phyloP scores from a whole-genome alignment of 2,888 invertebrate genomes.

The Hofmannophila pseudospretella region DNA sequence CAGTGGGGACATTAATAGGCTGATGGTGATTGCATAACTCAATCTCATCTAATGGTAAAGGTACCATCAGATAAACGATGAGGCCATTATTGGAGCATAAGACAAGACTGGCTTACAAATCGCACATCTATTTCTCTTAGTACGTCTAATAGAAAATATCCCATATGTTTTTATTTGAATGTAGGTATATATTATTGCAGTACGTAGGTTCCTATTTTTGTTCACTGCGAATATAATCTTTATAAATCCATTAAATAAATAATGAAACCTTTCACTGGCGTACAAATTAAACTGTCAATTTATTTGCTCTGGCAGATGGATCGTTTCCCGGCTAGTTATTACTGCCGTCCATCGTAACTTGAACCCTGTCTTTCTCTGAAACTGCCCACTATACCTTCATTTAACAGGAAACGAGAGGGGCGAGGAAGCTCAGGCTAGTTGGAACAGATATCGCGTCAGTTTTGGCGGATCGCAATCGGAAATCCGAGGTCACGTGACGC shows the following conservation, averaged over 20 bases:
- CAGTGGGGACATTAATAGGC: too few species aligned
- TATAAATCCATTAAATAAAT: not conserved
- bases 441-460: conserved; percentile 36
- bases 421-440: conserved; percentile 17
- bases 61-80: too few species aligned
- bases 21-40: too few species aligned
- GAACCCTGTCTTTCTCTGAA: conserved; percentile 14
- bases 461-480: conserved; percentile 45
- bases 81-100: too few species aligned
- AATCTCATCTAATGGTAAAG: too few species aligned
- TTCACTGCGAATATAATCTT: not conserved
- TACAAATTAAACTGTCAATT: conserved; percentile 56
- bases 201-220: too few species aligned
- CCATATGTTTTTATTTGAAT: too few species aligned
- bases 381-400: not conserved
- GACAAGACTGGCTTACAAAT: too few species aligned
- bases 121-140: too few species aligned
- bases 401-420: not conserved
- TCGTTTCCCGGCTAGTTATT: conserved; percentile 37
- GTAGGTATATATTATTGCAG: too few species aligned
- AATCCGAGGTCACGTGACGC: conserved; percentile 53
- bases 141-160: too few species aligned
- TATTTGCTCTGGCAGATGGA: conserved; percentile 55
- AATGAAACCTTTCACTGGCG: conserved; percentile 6
- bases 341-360: conserved; percentile 26